Percentiles rank a stretch among this genome's conserved stretches.
phyloP scores from a whole-genome alignment of 2,797 vertebrate species.

The Streptopelia turtur region DNA sequence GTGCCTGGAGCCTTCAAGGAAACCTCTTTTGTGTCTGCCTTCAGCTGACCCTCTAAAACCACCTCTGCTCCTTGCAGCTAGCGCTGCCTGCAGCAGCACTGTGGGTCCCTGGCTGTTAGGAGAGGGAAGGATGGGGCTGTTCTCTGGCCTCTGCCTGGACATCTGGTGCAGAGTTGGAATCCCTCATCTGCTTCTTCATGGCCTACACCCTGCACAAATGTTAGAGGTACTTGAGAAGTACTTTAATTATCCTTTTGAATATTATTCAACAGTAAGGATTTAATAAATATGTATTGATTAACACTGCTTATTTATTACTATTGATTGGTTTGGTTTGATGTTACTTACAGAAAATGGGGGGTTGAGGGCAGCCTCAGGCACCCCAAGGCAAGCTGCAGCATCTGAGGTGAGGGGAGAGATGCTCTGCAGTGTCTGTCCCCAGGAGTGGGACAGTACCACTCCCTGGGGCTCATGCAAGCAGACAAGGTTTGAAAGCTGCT shows the following conservation, averaged over 20 bases:
- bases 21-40: neutral
- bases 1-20: neutral
- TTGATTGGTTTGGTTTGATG: neutral
- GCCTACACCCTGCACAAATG: neutral
- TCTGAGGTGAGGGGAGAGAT: fast-evolving
- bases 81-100: neutral
- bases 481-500: neutral
- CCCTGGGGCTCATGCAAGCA: neutral
- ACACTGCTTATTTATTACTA: neutral
- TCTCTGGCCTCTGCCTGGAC: neutral
- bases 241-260: neutral
- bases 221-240: neutral
- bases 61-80: neutral
- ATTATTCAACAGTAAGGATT: neutral
- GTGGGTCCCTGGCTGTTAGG: fast-evolving
- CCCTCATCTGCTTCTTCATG: neutral
- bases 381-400: neutral
- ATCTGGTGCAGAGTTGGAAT: neutral
- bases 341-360: neutral
- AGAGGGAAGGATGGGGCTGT: neutral
- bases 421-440: neutral
- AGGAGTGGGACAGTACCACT: neutral
- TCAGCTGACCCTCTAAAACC: neutral
- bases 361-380: neutral
- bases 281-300: neutral